Conservation (phyloP, 2,797 vertebrate species). For the Valencia hispanica region DNA sequence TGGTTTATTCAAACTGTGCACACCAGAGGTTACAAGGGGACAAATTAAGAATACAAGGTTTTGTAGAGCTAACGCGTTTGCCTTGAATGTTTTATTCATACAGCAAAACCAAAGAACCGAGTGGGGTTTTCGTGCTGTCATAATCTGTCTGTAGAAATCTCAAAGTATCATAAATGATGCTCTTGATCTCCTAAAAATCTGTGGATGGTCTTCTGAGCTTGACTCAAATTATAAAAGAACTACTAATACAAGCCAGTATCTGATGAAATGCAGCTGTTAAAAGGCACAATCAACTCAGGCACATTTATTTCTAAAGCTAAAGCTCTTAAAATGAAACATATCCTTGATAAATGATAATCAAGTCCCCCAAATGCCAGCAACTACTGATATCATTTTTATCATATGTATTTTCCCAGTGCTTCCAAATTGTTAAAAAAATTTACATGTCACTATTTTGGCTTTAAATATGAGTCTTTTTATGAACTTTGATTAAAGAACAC, state of each 20-base stretch:
- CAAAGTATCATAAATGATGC: conserved; percentile 26
- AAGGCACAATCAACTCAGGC: conserved; percentile 10
- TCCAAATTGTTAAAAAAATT: not conserved
- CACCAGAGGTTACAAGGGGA: conserved; percentile 18
- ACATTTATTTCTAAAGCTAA: conserved; percentile 15
- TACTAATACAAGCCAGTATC: conserved; percentile 21
- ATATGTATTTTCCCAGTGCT: conserved; percentile 15
- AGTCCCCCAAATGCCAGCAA: not conserved
- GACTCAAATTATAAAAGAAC: conserved; percentile 46
- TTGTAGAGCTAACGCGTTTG: conserved; percentile 39
- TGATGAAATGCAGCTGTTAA: conserved; percentile 7
- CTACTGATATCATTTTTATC: not conserved
- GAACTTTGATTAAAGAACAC: not conserved
- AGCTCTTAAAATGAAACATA: not conserved
- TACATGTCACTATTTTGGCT: not conserved
- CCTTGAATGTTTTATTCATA: conserved; percentile 42
- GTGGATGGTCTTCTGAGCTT: conserved; percentile 32
- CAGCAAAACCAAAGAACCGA: conserved; percentile 38
- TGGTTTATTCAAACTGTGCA: conserved; percentile 26
- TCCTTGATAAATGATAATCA: not conserved
- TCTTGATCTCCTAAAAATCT: conserved; percentile 53
- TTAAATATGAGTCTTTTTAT: not conserved
- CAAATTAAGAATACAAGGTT: conserved; percentile 34
- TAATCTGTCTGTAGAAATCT: conserved; percentile 53
- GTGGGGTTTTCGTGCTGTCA: conserved; percentile 45